Conservation (phyloP, 1,140 invertebrate species). For the Sinonovacula constricta region DNA sequence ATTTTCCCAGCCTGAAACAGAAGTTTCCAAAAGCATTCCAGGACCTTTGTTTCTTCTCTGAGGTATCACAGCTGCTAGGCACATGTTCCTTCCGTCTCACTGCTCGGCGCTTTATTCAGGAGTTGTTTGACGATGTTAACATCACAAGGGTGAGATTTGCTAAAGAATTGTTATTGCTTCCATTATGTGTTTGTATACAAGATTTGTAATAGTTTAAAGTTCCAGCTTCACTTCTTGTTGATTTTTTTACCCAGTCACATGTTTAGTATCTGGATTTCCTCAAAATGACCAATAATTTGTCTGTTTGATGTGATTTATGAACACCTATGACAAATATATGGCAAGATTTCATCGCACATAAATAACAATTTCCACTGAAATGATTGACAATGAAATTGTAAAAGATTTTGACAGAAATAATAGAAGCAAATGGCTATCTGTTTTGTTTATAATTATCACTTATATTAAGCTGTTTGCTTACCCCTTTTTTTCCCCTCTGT, state of each 20-base stretch:
- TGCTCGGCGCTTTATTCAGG: slow-evolving; percentile 93
- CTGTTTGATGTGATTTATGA: not conserved
- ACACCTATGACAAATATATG: not conserved
- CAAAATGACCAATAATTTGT: not conserved
- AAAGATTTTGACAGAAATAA: too few species aligned
- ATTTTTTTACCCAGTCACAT: slow-evolving; percentile 2
- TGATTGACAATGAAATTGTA: too few species aligned
- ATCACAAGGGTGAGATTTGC: slow-evolving; percentile 84
- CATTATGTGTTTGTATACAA: not conserved
- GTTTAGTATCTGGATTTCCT: not conserved
- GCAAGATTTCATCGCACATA: too few species aligned
- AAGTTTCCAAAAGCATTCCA: slow-evolving; percentile 89
- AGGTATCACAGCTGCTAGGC: slow-evolving; percentile 89
- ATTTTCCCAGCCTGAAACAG: slow-evolving; percentile 87
- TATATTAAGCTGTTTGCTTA: too few species aligned
- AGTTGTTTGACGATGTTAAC: slow-evolving; percentile 93
- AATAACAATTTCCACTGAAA: too few species aligned
- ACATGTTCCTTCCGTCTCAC: slow-evolving; percentile 89
- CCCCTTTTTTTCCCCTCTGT: too few species aligned
- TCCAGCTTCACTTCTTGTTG: not conserved
- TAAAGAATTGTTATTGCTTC: not conserved
- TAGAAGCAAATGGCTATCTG: too few species aligned
- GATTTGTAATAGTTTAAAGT: too few species aligned
- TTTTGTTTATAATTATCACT: too few species aligned
- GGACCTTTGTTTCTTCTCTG: slow-evolving; percentile 95